Percentiles rank a stretch among this genome's conserved stretches.
Conservation (phyloP, 1,140 invertebrate species). For the Brachionus asplanchnoidis region DNA sequence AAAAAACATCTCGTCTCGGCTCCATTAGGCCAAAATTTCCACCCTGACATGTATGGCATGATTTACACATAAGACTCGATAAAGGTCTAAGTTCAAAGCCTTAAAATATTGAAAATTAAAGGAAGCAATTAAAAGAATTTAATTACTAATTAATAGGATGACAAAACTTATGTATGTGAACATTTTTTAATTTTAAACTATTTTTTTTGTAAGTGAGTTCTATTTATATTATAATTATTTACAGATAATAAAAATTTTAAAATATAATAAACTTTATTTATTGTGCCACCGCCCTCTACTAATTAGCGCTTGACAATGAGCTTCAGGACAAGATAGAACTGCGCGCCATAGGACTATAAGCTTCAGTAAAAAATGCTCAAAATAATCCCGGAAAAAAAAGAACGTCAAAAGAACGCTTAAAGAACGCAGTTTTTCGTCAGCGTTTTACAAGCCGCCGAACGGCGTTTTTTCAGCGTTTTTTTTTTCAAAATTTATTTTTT, state of each 20-base stretch:
- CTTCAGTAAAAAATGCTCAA: no score
- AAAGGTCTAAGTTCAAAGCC: not conserved
- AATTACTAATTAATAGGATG: not conserved
- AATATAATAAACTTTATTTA: not conserved
- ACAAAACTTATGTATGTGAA: not conserved
- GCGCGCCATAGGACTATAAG: no score
- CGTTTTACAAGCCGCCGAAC: no score
- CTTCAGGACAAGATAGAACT: slow-evolving; percentile 22
- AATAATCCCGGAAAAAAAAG: no score
- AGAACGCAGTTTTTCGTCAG: no score
- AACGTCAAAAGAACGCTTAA: no score
- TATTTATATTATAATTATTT: not conserved
- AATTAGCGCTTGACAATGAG: no score
- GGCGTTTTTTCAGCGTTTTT: no score
- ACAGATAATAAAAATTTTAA: not conserved
- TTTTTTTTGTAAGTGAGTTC: not conserved
- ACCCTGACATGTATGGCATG: not conserved
- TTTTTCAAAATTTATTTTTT: no score
- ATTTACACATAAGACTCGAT: not conserved
- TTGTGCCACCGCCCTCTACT: no score
- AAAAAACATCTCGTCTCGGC: not conserved
- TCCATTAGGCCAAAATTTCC: not conserved
- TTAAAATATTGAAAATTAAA: not conserved
- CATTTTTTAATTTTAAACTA: not conserved
- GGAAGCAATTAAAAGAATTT: no score